These are phyloP conservation scores for Spheniscus humboldti DNA, from an alignment of 2,797 vertebrate genomes.

Conservation along the genomic window DNA sequence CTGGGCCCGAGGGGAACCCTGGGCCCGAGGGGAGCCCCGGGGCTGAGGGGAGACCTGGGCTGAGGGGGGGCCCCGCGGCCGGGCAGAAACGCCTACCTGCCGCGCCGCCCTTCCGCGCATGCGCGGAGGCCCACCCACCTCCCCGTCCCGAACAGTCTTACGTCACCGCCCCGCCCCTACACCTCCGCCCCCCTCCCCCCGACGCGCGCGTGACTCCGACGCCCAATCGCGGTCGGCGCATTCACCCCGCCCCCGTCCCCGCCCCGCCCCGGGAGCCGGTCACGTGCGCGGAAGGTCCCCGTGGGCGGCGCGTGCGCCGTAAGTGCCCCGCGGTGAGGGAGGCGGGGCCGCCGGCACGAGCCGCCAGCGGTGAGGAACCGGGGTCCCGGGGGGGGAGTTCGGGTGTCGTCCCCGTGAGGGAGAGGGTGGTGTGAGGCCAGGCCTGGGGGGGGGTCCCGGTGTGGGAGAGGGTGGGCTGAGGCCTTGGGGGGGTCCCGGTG, in stretches of 20 bases:
- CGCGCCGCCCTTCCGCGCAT: rapidly evolving
- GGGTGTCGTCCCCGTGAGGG: too few relatives aligned
- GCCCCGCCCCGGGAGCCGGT: neutral
- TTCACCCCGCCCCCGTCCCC: neutral
- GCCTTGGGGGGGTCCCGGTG: too few relatives aligned
- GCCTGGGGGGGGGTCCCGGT: too few relatives aligned
- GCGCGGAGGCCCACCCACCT: rapidly evolving
- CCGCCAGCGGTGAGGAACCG: neutral
- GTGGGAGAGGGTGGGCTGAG: too few relatives aligned
- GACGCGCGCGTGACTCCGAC: neutral
- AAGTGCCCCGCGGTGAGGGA: neutral
- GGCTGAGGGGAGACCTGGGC: neutral
- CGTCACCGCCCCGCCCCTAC: too few relatives aligned
- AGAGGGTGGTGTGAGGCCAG: neutral
- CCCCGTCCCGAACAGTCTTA: rapidly evolving
- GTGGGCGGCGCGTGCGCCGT: neutral
- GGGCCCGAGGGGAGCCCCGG: neutral
- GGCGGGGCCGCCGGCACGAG: neutral
- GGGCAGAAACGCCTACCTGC: rapidly evolving
- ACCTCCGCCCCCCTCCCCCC: neutral
- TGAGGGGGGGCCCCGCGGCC: too few relatives aligned
- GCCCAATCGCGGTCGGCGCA: rapidly evolving
- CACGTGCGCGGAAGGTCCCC: neutral
- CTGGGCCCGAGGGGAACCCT: too few relatives aligned
- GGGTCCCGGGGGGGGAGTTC: too few relatives aligned